These are phyloP conservation scores for Chaenodraco wilsoni DNA, from an alignment of 2,797 vertebrate genomes.

Conservation along the genomic window DNA sequence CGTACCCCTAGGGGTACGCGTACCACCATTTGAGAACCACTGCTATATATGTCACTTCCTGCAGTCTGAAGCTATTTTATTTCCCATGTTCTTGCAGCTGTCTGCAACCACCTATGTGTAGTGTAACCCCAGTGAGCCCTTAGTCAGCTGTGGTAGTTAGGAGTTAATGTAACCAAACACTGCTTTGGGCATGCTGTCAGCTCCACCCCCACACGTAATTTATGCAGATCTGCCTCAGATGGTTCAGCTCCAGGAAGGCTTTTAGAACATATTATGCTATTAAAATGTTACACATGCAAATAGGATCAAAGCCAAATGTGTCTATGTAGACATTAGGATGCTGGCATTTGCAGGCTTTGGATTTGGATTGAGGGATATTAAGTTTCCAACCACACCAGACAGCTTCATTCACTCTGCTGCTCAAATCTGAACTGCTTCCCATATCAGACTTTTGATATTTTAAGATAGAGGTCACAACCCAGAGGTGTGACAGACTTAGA, in stretches of 20 bases:
- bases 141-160: conserved; percentile 43
- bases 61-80: not conserved
- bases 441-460: conserved; percentile 33
- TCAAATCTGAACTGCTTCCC: conserved; percentile 31
- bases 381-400: too few relatives aligned
- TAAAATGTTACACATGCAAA: not conserved
- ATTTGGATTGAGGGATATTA: not conserved
- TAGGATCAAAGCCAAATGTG: not conserved
- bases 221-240: not conserved
- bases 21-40: too few relatives aligned
- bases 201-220: conserved; percentile 28
- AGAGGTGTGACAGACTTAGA: conserved; percentile 26
- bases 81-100: conserved; percentile 34
- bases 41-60: conserved; percentile 7
- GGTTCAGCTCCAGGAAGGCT: not conserved
- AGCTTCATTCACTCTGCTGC: not conserved
- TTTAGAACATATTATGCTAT: not conserved
- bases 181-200: conserved; percentile 27
- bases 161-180: conserved; percentile 48
- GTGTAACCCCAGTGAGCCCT: conserved; percentile 11
- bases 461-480: conserved; percentile 21
- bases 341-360: not conserved
- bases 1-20: too few relatives aligned
- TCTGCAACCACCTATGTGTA: not conserved
- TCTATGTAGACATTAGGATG: not conserved